These are phyloP conservation scores for Petaurus breviceps DNA, from an alignment of 2,113 vertebrate genomes.

Conservation along the genomic window DNA sequence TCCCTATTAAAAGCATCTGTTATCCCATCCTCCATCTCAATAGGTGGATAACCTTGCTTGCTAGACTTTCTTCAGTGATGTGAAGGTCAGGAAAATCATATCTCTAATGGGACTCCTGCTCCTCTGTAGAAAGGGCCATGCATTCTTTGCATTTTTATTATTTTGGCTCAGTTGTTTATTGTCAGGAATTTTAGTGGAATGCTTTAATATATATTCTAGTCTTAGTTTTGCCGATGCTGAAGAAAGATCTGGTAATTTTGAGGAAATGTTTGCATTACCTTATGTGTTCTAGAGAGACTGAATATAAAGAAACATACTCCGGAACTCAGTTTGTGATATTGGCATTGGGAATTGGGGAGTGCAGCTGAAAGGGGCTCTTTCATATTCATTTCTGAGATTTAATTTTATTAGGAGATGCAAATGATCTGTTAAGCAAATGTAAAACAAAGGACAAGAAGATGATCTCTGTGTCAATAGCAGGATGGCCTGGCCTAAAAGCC, in stretches of 20 bases:
- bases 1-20: conserved; percentile 1
- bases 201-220: conserved; percentile 54
- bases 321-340: conserved; percentile 44
- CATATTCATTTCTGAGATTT: conserved; percentile 70
- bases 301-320: conserved; percentile 70
- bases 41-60: neutral
- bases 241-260: conserved; percentile 62
- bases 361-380: conserved; percentile 59
- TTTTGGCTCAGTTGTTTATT: conserved; percentile 54
- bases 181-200: conserved; percentile 63
- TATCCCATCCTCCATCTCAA: conserved; percentile 35
- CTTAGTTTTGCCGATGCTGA: neutral
- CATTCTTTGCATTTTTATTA: conserved; percentile 54
- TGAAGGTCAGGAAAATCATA: conserved; percentile 6
- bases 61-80: neutral
- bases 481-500: conserved; percentile 57
- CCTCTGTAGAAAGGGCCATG: conserved; percentile 26
- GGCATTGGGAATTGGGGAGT: conserved; percentile 56
- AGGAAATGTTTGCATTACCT: conserved; percentile 61
- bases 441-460: conserved; percentile 77
- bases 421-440: conserved; percentile 77
- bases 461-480: conserved; percentile 59
- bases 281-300: conserved; percentile 60
- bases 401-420: conserved; percentile 80
- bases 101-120: neutral